A percentile compares a stretch with the other conserved stretches of the same genome.
phyloP scores from a whole-genome alignment of 2,113 vertebrate genomes.

The Xenopus laevis region DNA sequence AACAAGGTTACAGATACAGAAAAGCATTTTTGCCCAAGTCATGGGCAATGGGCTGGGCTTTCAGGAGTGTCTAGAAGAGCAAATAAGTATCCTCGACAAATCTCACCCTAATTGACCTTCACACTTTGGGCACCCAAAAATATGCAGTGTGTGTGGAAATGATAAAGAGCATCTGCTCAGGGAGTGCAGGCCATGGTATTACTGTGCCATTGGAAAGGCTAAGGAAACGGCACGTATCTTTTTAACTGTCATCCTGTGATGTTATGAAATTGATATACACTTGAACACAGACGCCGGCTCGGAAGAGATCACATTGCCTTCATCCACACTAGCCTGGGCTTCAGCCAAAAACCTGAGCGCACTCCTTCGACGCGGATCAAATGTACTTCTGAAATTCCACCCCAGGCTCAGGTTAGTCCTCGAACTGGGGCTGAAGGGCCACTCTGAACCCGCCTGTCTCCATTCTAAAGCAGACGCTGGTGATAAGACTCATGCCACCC shows the following conservation, averaged over 20 bases:
- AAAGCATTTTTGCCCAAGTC: too few relatives aligned
- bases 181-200: not conserved
- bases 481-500: slow-evolving; percentile 34
- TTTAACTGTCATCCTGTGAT: slow-evolving; percentile 33
- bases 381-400: slow-evolving; percentile 45
- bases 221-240: slow-evolving; percentile 27
- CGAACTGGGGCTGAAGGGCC: slow-evolving; percentile 23
- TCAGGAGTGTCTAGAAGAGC: too few relatives aligned
- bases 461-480: slow-evolving; percentile 13
- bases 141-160: too few relatives aligned
- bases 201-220: not conserved
- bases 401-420: slow-evolving; percentile 44
- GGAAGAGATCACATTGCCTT: slow-evolving; percentile 36
- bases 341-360: slow-evolving; percentile 31
- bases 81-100: too few relatives aligned
- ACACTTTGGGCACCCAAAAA: too few relatives aligned
- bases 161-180: too few relatives aligned
- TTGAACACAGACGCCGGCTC: slow-evolving; percentile 25
- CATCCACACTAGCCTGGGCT: slow-evolving; percentile 41
- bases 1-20: too few relatives aligned
- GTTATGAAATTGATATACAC: slow-evolving; percentile 37
- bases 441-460: slow-evolving; percentile 24
- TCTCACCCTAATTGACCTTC: too few relatives aligned
- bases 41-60: too few relatives aligned
- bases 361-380: slow-evolving; percentile 41